Evolutionary conservation across 2,797 vertebrate species (phyloP).

Genomic region (Parambassis ranga): DNA sequence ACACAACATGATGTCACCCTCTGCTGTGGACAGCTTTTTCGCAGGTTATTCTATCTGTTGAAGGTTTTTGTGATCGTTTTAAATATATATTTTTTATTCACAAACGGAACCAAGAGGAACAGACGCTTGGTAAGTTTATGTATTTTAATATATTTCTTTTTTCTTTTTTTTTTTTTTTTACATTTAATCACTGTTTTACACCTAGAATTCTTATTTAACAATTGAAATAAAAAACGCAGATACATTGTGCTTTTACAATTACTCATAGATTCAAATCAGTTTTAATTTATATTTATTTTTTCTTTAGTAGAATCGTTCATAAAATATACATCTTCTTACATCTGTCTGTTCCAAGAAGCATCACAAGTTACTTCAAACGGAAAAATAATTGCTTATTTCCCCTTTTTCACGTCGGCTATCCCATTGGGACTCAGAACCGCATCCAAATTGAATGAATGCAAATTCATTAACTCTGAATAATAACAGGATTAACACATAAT

Average conservation of each 20-base stretch:
- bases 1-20: conserved; percentile 33
- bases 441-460: conserved; percentile 59
- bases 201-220: not conserved
- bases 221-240: too few species aligned
- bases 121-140: conserved; percentile 51
- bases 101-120: not conserved
- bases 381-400: conserved; percentile 86
- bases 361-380: conserved; percentile 85
- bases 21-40: not conserved
- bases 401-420: conserved; percentile 53
- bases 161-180: not conserved
- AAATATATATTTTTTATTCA: not conserved
- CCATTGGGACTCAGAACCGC: conserved; percentile 67
- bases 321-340: too few species aligned
- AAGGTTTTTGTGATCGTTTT: not conserved
- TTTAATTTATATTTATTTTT: not conserved
- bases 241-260: too few species aligned
- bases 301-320: not conserved
- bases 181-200: not conserved
- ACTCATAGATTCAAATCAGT: not conserved
- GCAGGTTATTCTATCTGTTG: not conserved
- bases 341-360: conserved; percentile 81
- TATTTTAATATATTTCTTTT: not conserved
- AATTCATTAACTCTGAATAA: conserved; percentile 59
- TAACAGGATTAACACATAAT: conserved; percentile 47